phyloP scores from a whole-genome alignment of 2,797 vertebrate genomes.

The Scolopax bukidnonensis region DNA sequence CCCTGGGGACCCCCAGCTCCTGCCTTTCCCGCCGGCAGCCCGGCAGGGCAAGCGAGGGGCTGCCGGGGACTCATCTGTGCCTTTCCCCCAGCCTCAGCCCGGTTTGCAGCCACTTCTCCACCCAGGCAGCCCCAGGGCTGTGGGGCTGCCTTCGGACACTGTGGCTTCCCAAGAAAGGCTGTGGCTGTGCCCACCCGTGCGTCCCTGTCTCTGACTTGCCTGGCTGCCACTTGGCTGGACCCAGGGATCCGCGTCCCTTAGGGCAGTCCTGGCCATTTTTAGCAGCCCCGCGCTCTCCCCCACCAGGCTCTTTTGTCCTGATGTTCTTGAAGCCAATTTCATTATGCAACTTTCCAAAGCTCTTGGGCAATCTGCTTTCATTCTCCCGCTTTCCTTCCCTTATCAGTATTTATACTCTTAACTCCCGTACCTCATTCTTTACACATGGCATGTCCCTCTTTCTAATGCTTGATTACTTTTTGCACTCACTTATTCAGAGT shows the following conservation, averaged over 20 bases:
- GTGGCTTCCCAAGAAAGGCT: background rate
- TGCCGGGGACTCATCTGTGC: background rate
- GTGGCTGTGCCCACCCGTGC: fast-evolving
- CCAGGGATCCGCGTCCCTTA: background rate
- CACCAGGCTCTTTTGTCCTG: background rate
- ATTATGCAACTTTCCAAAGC: slow-evolving; percentile 24
- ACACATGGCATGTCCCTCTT: slow-evolving; percentile 49
- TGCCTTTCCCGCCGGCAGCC: background rate
- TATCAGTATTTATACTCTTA: slow-evolving; percentile 55
- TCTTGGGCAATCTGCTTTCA: slow-evolving; percentile 50
- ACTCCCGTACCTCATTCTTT: slow-evolving; percentile 49
- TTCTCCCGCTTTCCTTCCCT: slow-evolving; percentile 22
- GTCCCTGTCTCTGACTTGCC: background rate
- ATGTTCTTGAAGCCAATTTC: slow-evolving; percentile 34
- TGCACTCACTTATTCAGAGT: slow-evolving; percentile 57
- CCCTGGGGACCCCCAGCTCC: background rate
- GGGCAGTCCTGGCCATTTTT: background rate
- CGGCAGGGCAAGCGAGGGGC: fast-evolving
- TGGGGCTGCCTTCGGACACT: background rate
- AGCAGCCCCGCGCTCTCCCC: background rate
- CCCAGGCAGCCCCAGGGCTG: background rate
- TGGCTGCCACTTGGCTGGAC: background rate
- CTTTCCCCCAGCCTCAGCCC: background rate
- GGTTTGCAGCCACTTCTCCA: background rate
- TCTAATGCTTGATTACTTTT: slow-evolving; percentile 72